A percentile compares a stretch with the other conserved stretches of the same genome.
Evolutionary conservation across 2,113 vertebrate species (phyloP).

Genomic region (Astatoreochromis straeleni): DNA sequence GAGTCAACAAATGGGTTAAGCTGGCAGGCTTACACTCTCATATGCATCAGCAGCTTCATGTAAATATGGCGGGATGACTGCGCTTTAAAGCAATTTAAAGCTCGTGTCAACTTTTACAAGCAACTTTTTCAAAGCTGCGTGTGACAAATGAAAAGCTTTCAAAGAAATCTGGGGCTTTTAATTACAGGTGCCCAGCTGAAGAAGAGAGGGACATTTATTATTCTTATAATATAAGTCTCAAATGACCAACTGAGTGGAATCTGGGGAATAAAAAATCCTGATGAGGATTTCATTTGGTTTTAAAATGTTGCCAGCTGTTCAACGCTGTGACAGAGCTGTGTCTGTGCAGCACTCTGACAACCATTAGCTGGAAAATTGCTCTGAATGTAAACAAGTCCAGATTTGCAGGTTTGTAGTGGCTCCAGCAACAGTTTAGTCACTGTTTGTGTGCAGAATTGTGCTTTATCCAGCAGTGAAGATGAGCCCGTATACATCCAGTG

Average conservation of each 20-base stretch:
- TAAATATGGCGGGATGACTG: background rate
- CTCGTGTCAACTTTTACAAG: background rate
- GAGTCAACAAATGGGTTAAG: background rate
- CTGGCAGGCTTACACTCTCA: background rate
- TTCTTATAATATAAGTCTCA: background rate
- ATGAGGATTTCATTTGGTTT: background rate
- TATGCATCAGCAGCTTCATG: background rate
- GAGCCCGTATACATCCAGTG: fast-evolving
- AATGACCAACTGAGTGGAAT: background rate
- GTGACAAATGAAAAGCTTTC: background rate
- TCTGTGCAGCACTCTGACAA: background rate
- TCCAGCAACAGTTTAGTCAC: background rate
- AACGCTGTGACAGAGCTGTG: background rate
- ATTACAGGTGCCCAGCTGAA: background rate
- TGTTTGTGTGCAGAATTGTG: background rate
- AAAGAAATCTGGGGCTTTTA: background rate
- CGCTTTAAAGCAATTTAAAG: background rate
- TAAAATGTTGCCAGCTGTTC: background rate
- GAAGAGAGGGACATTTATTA: background rate
- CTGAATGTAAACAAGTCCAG: background rate
- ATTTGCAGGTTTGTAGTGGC: background rate
- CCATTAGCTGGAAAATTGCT: background rate
- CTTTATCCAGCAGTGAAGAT: background rate
- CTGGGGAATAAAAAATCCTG: fast-evolving
- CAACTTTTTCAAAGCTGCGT: background rate